Conservation (phyloP, 23 tunicate species). For the Styela clava region DNA sequence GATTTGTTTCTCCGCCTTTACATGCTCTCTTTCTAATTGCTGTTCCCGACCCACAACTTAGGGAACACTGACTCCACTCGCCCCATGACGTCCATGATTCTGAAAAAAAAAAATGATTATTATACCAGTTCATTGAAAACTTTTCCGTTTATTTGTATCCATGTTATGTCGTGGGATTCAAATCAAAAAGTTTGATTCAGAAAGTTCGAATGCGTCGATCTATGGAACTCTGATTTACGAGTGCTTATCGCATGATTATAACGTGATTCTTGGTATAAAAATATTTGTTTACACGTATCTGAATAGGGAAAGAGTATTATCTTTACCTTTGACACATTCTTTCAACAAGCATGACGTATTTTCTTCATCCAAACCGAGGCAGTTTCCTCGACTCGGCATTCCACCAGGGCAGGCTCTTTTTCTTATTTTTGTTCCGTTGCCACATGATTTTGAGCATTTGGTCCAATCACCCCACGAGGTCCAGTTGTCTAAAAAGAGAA, state of each 20-base stretch:
- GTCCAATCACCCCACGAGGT: constrained; percentile 40
- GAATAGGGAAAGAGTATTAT: too few relatives aligned
- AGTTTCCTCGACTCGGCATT: constrained; percentile 23
- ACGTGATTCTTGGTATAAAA: too few relatives aligned
- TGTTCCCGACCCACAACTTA: not conserved
- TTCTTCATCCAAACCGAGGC: not conserved
- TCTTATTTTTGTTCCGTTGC: constrained; percentile 42
- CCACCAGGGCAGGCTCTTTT: constrained; percentile 54
- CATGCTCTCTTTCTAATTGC: not conserved
- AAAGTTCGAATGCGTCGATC: too few relatives aligned
- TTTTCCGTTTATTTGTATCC: too few relatives aligned
- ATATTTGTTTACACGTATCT: too few relatives aligned
- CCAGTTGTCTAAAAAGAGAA: constrained; percentile 24
- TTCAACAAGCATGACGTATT: not conserved
- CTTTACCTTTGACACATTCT: not conserved
- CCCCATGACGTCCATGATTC: not conserved
- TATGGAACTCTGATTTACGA: too few relatives aligned
- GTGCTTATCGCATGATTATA: too few relatives aligned
- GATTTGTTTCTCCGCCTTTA: not conserved
- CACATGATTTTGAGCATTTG: constrained; percentile 44
- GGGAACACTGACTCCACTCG: constrained; percentile 3
- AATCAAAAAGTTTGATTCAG: too few relatives aligned
- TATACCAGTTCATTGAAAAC: too few relatives aligned
- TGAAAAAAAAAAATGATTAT: not conserved
- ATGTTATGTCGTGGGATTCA: too few relatives aligned